Evolutionary conservation across 2,888 invertebrate species (phyloP).

Genomic region (Dynastes hyllus): DNA sequence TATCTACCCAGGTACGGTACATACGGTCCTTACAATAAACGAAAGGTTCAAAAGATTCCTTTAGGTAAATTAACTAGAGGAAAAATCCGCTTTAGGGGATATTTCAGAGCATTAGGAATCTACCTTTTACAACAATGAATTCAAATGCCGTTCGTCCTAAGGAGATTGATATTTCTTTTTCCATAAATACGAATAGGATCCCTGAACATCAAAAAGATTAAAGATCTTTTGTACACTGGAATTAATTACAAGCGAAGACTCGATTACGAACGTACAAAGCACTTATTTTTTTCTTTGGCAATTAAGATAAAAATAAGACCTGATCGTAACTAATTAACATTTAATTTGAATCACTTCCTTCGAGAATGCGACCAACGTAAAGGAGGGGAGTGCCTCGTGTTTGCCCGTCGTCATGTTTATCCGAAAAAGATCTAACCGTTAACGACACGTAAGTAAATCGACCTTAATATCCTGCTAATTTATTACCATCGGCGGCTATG

Average conservation of each 20-base stretch:
- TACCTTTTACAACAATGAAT: too few relatives aligned
- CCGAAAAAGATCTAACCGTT: neutral
- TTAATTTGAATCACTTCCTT: conserved; percentile 11
- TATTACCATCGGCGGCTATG: neutral
- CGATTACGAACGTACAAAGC: neutral
- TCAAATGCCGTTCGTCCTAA: too few relatives aligned
- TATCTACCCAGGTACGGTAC: too few relatives aligned
- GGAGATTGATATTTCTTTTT: too few relatives aligned
- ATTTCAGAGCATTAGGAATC: too few relatives aligned
- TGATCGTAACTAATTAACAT: neutral
- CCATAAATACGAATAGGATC: neutral
- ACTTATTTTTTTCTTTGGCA: neutral
- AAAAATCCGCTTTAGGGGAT: too few relatives aligned
- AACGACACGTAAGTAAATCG: neutral
- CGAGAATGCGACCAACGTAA: neutral
- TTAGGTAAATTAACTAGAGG: too few relatives aligned
- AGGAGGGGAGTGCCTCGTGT: neutral
- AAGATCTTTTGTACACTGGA: neutral
- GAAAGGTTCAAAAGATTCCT: too few relatives aligned
- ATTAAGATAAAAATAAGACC: conserved; percentile 1
- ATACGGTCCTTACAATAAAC: too few relatives aligned
- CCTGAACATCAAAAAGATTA: neutral
- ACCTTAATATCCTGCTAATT: neutral
- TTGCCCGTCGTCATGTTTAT: neutral
- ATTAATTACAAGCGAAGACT: neutral